A percentile compares a stretch with the other conserved stretches of the same genome.
These are phyloP conservation scores for Lanius collurio DNA, from an alignment of 2,113 vertebrate species.

Conservation along the genomic window DNA sequence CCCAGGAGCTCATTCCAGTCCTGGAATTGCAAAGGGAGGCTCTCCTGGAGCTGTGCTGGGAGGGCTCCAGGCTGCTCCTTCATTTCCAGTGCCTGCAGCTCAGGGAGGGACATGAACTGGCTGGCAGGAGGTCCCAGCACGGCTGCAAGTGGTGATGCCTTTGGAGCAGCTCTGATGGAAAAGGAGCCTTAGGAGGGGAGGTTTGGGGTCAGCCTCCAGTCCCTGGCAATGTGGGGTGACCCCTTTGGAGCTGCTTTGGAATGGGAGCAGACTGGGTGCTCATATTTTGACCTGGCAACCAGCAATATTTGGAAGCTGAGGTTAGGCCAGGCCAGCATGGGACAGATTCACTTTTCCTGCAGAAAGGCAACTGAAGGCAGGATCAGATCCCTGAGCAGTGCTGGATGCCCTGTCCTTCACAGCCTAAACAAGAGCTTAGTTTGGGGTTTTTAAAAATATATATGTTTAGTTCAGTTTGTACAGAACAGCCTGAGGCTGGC, in stretches of 20 bases:
- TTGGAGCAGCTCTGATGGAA: not conserved
- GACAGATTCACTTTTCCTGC: not conserved
- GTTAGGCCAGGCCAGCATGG: not conserved
- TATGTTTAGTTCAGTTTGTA: not conserved
- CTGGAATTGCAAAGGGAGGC: not conserved
- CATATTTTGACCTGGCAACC: not conserved
- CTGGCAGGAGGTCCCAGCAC: not conserved
- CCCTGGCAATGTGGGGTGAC: not conserved
- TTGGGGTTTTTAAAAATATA: not conserved
- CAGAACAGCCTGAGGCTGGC: not conserved
- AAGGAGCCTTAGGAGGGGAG: not conserved
- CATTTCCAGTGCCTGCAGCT: not conserved
- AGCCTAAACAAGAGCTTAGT: not conserved
- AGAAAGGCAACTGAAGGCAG: not conserved
- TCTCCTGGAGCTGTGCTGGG: not conserved
- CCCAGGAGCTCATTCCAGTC: not conserved
- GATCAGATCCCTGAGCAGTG: no score
- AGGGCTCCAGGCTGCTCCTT: not conserved
- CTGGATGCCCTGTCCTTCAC: not conserved
- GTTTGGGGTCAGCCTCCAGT: not conserved
- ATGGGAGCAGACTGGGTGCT: not conserved
- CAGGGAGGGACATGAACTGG: not conserved
- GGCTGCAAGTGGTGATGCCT: not conserved
- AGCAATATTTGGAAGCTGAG: not conserved
- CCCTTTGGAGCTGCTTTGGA: not conserved